Percentiles rank a stretch among this genome's conserved stretches.
Evolutionary conservation across 1,140 invertebrate genomes (phyloP).

Genomic region (Drosophila miranda): DNA sequence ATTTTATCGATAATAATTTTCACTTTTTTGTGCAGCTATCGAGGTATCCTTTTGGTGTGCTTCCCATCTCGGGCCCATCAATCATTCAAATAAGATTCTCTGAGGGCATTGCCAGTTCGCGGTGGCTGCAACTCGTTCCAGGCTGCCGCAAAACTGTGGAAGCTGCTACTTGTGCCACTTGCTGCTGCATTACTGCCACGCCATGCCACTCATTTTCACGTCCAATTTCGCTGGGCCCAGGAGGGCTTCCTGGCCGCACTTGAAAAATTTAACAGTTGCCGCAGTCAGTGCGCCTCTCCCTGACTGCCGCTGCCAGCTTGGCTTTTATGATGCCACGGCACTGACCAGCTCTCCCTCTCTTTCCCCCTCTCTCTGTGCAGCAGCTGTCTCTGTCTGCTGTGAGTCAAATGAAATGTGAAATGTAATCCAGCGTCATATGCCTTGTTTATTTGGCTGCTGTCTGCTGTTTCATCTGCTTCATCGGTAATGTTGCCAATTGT

Average conservation of each 20-base stretch:
- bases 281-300: constrained; percentile 45
- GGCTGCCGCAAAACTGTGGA: constrained; percentile 58
- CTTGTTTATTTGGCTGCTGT: constrained; percentile 70
- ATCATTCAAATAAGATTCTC: constrained; percentile 2
- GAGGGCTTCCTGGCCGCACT: constrained; percentile 64
- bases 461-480: not conserved
- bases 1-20: too few species aligned
- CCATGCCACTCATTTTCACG: constrained; percentile 70
- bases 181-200: constrained; percentile 58
- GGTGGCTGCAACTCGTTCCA: constrained; percentile 2
- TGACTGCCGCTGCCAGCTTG: constrained; percentile 40
- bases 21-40: too few species aligned
- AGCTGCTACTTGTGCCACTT: constrained; percentile 78
- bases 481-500: constrained; percentile 58
- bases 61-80: too few species aligned
- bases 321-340: constrained; percentile 45
- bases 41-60: too few species aligned
- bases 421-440: constrained; percentile 74
- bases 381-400: constrained; percentile 19
- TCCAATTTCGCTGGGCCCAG: constrained; percentile 75
- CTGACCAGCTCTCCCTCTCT: constrained; percentile 18
- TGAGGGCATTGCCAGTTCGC: constrained; percentile 39
- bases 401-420: constrained; percentile 72
- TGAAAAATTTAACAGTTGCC: constrained; percentile 74
- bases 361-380: constrained; percentile 9